Percentiles rank a stretch among this genome's conserved stretches.
phyloP scores from a whole-genome alignment of 2,888 invertebrate species.

The Drosophila leonis region DNA sequence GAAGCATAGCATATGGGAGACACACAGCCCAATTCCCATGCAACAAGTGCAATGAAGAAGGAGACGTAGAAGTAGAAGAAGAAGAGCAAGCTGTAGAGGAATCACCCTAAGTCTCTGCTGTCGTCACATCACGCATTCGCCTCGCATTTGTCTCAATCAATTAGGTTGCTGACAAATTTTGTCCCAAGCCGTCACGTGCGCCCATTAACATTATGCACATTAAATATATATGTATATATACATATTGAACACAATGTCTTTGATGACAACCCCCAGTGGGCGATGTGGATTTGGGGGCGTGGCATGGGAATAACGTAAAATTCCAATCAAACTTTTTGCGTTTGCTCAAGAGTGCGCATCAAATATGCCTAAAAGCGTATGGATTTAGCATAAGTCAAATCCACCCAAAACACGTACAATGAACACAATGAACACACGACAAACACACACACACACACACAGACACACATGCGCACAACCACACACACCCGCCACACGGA shows the following conservation, averaged over 20 bases:
- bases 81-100: not conserved
- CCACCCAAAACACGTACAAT: conserved; percentile 3
- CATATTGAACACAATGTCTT: conserved; percentile 42
- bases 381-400: conserved; percentile 8
- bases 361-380: conserved; percentile 17
- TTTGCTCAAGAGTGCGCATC: conserved; percentile 18
- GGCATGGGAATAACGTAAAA: conserved; percentile 11
- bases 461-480: not conserved
- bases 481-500: not conserved
- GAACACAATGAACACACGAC: not conserved
- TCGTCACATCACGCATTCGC: conserved; percentile 5
- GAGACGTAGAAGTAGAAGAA: not conserved
- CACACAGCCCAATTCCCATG: conserved; percentile 28
- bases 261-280: not conserved
- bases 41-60: conserved; percentile 17
- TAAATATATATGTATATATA: conserved; percentile 12
- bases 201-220: conserved; percentile 41
- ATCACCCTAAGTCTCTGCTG: not conserved
- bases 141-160: conserved; percentile 56
- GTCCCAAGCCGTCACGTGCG: conserved; percentile 53
- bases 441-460: not conserved
- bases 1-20: conserved; percentile 32
- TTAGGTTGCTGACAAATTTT: conserved; percentile 44
- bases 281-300: no score
- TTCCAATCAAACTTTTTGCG: conserved; percentile 50